These are phyloP conservation scores for Hedya salicella DNA, from an alignment of 2,888 invertebrate genomes.

Conservation along the genomic window DNA sequence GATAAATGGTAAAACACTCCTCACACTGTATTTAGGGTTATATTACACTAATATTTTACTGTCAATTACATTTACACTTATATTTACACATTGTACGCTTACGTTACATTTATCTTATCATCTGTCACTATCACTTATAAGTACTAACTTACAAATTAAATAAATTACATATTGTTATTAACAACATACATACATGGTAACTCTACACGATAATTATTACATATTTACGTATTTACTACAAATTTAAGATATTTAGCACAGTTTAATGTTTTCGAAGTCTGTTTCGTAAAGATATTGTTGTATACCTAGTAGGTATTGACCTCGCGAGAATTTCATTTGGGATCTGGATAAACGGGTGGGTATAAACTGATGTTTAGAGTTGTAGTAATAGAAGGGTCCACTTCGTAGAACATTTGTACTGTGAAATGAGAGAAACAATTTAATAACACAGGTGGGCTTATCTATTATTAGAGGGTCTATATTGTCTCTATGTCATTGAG, in stretches of 20 bases:
- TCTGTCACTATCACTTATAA: background rate
- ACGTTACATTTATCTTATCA: background rate
- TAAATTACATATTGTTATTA: constrained; percentile 17
- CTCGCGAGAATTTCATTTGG: no score
- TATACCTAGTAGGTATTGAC: background rate
- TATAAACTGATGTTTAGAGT: no score
- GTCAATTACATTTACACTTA: constrained; percentile 10
- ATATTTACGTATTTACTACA: constrained; percentile 5
- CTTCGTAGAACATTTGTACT: no score
- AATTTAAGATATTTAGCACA: constrained; percentile 25
- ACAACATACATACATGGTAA: background rate
- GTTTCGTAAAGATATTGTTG: constrained; percentile 15
- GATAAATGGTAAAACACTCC: background rate
- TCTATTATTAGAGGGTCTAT: no score
- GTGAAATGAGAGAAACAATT: no score
- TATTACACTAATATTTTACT: background rate
- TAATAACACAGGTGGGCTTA: no score
- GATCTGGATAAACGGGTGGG: no score
- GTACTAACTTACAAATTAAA: background rate
- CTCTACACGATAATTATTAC: constrained; percentile 10
- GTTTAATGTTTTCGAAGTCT: constrained; percentile 27
- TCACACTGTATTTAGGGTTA: constrained; percentile 10
- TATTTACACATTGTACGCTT: constrained; percentile 17
- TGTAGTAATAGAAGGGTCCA: no score
- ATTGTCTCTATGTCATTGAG: no score